phyloP scores from a whole-genome alignment of 2,113 vertebrate genomes.

The Aepyceros melampus region DNA sequence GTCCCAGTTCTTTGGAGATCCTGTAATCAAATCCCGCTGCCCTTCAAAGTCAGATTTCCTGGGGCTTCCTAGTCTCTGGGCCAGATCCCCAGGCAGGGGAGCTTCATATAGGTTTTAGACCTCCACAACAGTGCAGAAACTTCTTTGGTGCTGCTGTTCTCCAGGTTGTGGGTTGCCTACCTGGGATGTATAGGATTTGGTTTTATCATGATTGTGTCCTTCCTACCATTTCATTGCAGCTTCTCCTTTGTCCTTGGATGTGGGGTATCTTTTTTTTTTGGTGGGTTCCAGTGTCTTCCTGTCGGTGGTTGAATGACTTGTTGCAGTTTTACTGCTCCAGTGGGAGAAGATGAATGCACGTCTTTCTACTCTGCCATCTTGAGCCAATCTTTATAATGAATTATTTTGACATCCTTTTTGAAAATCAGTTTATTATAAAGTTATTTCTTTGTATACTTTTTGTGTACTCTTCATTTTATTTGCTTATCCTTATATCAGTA shows the following conservation, averaged over 20 bases:
- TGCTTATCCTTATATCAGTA: background rate
- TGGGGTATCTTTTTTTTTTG: background rate
- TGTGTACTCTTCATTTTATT: background rate
- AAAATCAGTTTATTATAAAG: background rate
- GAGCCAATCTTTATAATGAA: background rate
- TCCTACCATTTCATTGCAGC: background rate
- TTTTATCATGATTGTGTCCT: background rate
- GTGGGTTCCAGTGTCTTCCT: background rate
- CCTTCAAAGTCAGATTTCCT: background rate
- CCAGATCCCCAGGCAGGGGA: background rate
- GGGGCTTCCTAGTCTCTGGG: background rate
- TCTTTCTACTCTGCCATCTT: background rate
- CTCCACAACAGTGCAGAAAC: background rate
- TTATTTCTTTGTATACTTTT: background rate
- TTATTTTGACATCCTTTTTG: background rate
- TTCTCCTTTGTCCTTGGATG: background rate
- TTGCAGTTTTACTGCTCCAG: background rate
- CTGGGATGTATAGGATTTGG: background rate
- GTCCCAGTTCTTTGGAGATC: background rate
- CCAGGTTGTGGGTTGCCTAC: background rate
- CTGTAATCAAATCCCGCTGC: background rate
- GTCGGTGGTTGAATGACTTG: background rate
- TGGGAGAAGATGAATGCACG: background rate
- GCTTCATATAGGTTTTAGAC: background rate
- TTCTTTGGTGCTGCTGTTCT: background rate